Evolutionary conservation across 2,888 invertebrate genomes (phyloP), one percentile per base, ranked within the genome.

Genomic region (Nomada goodeniana): DNA sequence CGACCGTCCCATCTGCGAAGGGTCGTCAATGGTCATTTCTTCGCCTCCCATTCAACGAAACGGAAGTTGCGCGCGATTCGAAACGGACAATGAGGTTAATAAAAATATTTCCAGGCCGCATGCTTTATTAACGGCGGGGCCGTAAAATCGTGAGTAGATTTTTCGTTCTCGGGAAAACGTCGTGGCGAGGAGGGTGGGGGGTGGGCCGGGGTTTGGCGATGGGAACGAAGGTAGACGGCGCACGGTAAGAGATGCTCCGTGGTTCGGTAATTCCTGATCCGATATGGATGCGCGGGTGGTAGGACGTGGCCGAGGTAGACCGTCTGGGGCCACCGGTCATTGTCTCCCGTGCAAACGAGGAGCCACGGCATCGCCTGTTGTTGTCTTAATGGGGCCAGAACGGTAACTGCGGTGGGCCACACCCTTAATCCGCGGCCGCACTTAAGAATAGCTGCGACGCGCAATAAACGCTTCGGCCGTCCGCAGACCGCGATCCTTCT

Each of bases 331-430:
- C 81, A 85, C 71, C 80, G 85, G 85, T 83, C 85, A 86, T 80
- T 87, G 81, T 85, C 85, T 85, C 77, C 70, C 69, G 59, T 76
- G 75, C 65, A 83, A 83, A 86, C 83, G 80, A 76, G 78, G 70
- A 78, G 75, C 83, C 76, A 77, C 42, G 60, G 57, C 53, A 71
- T 20, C 53, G 71, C 76, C 69, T 83, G 76, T 83, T 81, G 79
- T 85, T 81, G 83, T 79, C 73, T 84, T 86, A 86, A 86, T 86
- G 79, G 72, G 76, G 74, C 77, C 81, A 85, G 81, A 79, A 86
- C 76, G 80, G 76, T 87, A 87, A 86, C 80, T 82, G 74, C 72
- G 76, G 67, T 84, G 77, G 83, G 72, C 80, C 78, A 85, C 82
- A 82, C 77, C 88, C 80, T 87, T 86, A 87, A 87, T 86, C 82